A percentile compares a stretch with the other conserved stretches of the same genome.
Evolutionary conservation across 2,888 invertebrate genomes (phyloP).

Genomic region (Gisinianus flammeolus): DNA sequence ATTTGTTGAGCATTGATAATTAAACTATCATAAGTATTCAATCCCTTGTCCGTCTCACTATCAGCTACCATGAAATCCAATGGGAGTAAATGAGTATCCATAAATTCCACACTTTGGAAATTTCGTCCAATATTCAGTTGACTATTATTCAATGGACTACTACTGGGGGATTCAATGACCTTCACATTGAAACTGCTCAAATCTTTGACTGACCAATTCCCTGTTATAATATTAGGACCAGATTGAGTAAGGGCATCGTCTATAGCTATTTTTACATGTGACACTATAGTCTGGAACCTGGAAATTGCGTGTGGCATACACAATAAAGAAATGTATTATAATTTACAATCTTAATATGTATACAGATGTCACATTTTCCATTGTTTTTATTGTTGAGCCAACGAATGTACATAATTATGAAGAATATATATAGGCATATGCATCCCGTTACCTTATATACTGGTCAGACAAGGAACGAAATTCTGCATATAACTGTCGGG

Average conservation of each 20-base stretch:
- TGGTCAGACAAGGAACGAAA: constrained; percentile 41
- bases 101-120: constrained; percentile 39
- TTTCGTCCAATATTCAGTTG: background rate
- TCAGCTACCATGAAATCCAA: constrained; percentile 44
- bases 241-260: constrained; percentile 30
- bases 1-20: background rate
- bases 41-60: constrained; percentile 2
- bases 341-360: background rate
- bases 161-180: background rate
- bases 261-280: constrained; percentile 29
- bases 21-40: constrained; percentile 22
- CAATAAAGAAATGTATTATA: background rate
- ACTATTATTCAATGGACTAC: background rate
- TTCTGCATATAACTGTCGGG: constrained; percentile 38
- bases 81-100: constrained; percentile 40
- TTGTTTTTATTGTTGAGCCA: background rate
- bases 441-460: constrained; percentile 42
- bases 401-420: background rate
- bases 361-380: background rate
- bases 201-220: constrained; percentile 44
- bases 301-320: too few relatives aligned
- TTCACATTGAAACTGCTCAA: constrained; percentile 26
- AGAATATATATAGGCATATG: background rate
- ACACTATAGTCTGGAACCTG: constrained; percentile 44
- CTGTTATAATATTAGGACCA: constrained; percentile 43